A percentile compares a stretch with the other conserved stretches of the same genome.
Evolutionary conservation across 1,140 invertebrate species (phyloP).

Genomic region (Platyscapa corneri): DNA sequence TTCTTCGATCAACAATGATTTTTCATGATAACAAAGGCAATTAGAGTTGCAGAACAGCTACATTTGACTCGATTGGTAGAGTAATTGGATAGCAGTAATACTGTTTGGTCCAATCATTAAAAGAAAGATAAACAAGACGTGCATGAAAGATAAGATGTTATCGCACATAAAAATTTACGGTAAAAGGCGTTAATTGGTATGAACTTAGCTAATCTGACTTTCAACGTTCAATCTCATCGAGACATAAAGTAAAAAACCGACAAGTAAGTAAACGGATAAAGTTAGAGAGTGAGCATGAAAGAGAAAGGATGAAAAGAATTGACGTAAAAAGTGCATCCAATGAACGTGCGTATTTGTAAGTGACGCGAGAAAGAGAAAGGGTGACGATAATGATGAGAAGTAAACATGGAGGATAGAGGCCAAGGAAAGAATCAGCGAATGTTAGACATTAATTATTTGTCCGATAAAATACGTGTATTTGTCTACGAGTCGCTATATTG

Average conservation of each 20-base stretch:
- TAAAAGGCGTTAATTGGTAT: slow-evolving; percentile 26
- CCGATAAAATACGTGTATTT: slow-evolving; percentile 15
- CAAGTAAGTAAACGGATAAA: slow-evolving; percentile 48
- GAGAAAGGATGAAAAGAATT: slow-evolving; percentile 50
- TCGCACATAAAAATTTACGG: background rate
- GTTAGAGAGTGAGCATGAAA: background rate
- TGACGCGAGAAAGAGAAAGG: slow-evolving; percentile 37
- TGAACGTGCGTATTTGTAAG: slow-evolving; percentile 20
- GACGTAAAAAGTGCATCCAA: background rate
- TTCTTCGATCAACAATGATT: background rate
- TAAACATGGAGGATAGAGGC: slow-evolving; percentile 48
- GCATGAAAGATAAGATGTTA: background rate
- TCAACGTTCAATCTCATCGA: background rate
- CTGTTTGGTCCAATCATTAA: background rate
- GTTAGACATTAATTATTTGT: slow-evolving; percentile 49
- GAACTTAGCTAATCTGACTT: background rate
- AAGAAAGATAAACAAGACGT: background rate
- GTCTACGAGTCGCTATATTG: slow-evolving; percentile 28
- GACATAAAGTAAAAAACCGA: slow-evolving; percentile 47
- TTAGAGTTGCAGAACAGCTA: background rate
- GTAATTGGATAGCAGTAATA: no score
- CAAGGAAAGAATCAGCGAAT: slow-evolving; percentile 27
- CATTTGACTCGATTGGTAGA: background rate
- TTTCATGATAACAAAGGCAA: background rate
- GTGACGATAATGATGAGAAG: slow-evolving; percentile 40